A percentile compares a stretch with the other conserved stretches of the same genome.
These are phyloP conservation scores for Xenopus borealis DNA, from an alignment of 2,113 vertebrate species.

Conservation along the genomic window DNA sequence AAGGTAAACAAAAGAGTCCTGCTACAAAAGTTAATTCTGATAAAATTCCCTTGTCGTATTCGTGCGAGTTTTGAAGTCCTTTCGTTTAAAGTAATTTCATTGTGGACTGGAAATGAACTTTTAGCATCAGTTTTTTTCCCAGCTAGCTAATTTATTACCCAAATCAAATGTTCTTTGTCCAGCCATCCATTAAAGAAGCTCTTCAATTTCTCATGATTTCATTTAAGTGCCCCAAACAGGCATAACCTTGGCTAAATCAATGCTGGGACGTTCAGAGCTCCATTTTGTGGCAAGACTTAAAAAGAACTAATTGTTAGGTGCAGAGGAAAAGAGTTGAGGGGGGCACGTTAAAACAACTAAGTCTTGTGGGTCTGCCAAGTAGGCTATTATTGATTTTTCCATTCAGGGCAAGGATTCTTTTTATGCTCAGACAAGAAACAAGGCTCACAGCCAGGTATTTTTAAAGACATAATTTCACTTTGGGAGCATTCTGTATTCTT, in stretches of 20 bases:
- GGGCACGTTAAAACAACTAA: constrained; percentile 4
- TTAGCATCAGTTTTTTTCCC: no score
- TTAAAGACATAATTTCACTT: constrained; percentile 6
- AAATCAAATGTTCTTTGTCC: background rate
- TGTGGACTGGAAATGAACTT: no score
- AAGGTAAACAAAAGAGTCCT: no score
- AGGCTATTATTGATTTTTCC: constrained; percentile 5
- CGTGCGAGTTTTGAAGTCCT: no score
- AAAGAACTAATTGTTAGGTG: constrained; percentile 7
- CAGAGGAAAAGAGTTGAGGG: background rate
- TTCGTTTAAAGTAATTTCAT: no score
- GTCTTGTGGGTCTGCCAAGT: background rate
- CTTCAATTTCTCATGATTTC: background rate
- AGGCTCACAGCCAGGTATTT: constrained; percentile 22
- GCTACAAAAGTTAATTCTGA: no score
- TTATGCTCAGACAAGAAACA: constrained; percentile 11
- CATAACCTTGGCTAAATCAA: background rate
- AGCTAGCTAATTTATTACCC: background rate
- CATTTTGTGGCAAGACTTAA: constrained; percentile 6
- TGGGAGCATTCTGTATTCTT: background rate
- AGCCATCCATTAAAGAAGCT: background rate
- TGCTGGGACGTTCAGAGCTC: background rate
- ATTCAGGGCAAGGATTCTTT: constrained; percentile 1
- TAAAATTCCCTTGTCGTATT: no score
- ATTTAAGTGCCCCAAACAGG: background rate